phyloP scores from a whole-genome alignment of 2,797 vertebrate species.

The Coendou prehensilis region DNA sequence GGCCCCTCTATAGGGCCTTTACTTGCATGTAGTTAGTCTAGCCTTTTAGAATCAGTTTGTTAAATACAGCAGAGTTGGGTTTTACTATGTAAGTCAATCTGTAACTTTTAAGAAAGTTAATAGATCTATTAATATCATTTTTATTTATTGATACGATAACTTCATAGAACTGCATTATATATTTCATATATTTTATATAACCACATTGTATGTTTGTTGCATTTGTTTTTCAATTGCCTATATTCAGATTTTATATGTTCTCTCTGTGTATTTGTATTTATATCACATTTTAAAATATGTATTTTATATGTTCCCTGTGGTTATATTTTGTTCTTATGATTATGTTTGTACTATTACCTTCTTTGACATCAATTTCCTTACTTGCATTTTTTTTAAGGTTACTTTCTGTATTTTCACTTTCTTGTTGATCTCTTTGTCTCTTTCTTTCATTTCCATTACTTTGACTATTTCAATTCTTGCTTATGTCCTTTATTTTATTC shows the following conservation, averaged over 20 bases:
- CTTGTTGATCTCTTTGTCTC: background rate
- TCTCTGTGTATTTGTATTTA: background rate
- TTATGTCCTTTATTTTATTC: background rate
- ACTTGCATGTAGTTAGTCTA: background rate
- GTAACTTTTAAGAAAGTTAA: conserved; percentile 12
- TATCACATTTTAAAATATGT: background rate
- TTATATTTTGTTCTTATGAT: background rate
- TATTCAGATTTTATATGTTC: background rate
- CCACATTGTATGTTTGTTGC: background rate
- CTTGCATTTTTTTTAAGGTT: background rate
- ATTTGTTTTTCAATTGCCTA: conserved; percentile 29
- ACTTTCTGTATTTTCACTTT: background rate
- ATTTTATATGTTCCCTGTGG: background rate
- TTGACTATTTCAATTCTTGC: conserved; percentile 33
- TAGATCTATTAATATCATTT: background rate
- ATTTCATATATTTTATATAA: background rate
- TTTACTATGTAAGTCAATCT: background rate
- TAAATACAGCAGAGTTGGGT: background rate
- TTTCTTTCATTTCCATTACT: background rate
- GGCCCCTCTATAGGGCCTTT: background rate
- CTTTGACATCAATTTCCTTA: background rate
- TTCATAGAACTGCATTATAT: background rate
- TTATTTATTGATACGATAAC: conserved; percentile 38
- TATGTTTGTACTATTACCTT: background rate
- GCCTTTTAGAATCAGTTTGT: background rate